Percentiles rank a stretch among this genome's conserved stretches.
phyloP scores from a whole-genome alignment of 2,113 vertebrate genomes.

The Buteo buteo region DNA sequence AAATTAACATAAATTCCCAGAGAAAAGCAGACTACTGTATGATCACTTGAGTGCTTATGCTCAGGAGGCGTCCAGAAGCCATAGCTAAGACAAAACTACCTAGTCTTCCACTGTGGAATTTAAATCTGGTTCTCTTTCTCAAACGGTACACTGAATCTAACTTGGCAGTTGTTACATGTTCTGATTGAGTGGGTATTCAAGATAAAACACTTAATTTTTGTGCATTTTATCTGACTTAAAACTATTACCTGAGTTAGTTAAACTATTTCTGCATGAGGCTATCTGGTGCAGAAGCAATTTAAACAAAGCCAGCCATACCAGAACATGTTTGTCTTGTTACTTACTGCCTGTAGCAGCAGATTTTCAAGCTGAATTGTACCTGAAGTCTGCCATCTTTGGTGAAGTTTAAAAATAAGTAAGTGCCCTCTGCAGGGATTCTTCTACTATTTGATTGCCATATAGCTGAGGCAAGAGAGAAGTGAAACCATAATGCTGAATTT shows the following conservation, averaged over 20 bases:
- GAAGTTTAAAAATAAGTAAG: not conserved
- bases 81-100: not conserved
- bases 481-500: not conserved
- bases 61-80: not conserved
- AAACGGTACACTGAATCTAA: not conserved
- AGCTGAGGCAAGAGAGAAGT: not conserved
- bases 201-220: not conserved
- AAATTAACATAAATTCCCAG: not conserved
- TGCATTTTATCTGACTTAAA: not conserved
- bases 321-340: not conserved
- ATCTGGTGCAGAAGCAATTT: not conserved
- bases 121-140: not conserved
- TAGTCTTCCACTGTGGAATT: not conserved
- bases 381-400: not conserved
- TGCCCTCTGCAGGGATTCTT: not conserved
- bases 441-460: not conserved
- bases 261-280: not conserved
- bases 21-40: not conserved
- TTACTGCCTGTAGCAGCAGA: not conserved
- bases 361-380: not conserved
- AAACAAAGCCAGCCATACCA: not conserved
- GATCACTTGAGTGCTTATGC: not conserved
- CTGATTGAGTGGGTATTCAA: not conserved
- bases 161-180: not conserved
- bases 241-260: too few species aligned